Evolutionary conservation across 2,797 vertebrate species (phyloP), one percentile per base, ranked within the genome.

Genomic region (Enteromius thamalakanensis): DNA sequence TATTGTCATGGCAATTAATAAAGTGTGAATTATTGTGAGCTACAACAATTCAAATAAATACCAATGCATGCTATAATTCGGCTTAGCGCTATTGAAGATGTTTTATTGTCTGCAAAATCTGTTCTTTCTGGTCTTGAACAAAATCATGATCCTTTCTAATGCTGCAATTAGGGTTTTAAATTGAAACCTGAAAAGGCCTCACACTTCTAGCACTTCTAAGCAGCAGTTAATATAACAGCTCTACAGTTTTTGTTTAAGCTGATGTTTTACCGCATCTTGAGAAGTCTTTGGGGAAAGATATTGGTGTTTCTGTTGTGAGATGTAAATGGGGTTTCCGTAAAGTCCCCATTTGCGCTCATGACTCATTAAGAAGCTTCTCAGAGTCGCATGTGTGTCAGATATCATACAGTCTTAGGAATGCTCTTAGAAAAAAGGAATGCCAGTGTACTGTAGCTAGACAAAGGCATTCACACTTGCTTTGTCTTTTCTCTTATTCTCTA

Each of bases 351-450:
- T 47, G 8, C 47, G 76, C 70, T 80, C 19, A 21, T 19, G 26
- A 79, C 69, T 84, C 82, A 75, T 81, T 82, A 69, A 60, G 47
- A 62, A 67, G 23, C 76, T 76, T 75, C 71, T 78, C 26, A 60
- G 70, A 82, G 71, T 76, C 17, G 11, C 76, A 77, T 10, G 45
- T 58, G 55, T 55, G 69, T 76, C 68, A 67, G 65, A 77, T 80
- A 74, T 51, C 67, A 32, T 21, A 72, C 49, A 15, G 67, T 40
- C 32, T 76, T n/a, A 42, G 62, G 34, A 65, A 53, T 74, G 29
- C 47, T 37, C 17, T 51, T 6, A 42, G 10, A 40, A 49, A 23
- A 64, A 37, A 64, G 9, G n/a, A 67, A 75, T 19, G 7, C 49
- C 72, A 37, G 40, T 42, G 40, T 34, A 40, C 1, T 8, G 6